phyloP scores from a whole-genome alignment of 2,888 invertebrate genomes.

The Eudasyphora cyanicolor region DNA sequence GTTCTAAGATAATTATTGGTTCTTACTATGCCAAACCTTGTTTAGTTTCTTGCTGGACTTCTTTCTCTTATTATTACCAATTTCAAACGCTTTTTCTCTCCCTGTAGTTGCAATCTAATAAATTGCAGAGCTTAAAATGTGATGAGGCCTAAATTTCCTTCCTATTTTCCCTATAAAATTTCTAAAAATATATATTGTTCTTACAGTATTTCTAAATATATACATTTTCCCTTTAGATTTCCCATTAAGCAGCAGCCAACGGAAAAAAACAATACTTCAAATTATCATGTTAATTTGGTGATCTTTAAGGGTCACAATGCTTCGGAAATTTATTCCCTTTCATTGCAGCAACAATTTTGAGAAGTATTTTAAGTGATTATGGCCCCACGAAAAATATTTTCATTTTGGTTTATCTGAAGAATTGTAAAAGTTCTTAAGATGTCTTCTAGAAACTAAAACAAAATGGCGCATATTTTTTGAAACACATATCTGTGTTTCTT shows the following conservation, averaged over 20 bases:
- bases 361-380: constrained; percentile 26
- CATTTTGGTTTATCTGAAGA: background rate
- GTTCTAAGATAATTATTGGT: no score
- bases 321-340: constrained; percentile 3
- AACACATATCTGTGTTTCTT: background rate
- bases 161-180: no score
- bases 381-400: constrained; percentile 34
- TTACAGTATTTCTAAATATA: background rate
- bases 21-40: no score
- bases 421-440: background rate
- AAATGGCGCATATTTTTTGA: constrained; percentile 42
- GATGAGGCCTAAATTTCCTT: no score
- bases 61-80: no score
- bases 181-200: no score
- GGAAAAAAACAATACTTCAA: background rate
- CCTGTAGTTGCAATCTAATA: no score
- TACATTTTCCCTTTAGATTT: background rate
- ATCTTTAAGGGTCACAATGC: constrained; percentile 55
- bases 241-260: background rate
- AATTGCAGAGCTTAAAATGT: no score
- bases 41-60: no score
- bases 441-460: background rate
- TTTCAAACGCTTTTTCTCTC: no score
- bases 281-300: constrained; percentile 46
- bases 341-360: constrained; percentile 24